Evolutionary conservation across 2,113 vertebrate species (phyloP), one percentile per base, ranked within the genome.

Genomic region (Zapornia atra): DNA sequence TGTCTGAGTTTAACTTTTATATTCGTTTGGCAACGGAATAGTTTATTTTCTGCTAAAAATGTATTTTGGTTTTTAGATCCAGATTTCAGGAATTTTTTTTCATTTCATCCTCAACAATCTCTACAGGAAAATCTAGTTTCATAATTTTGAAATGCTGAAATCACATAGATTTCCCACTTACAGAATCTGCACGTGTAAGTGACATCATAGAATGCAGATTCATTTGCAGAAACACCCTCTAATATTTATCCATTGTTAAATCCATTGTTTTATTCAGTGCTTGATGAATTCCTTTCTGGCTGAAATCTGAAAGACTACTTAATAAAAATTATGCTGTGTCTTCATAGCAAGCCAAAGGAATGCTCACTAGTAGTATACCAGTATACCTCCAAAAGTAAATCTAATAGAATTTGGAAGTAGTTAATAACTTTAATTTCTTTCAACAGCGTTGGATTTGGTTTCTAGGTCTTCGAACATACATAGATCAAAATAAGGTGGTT

Each of bases 401-500:
- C 44, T 46, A 44, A 42, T 34, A 59, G 40, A 86, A 13, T 90
- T 92, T 94, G 48, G 76, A 86, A 26, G 22, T 57, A 66, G 66
- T 82, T 91, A 90, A 96, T 95, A 94, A 89, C 91, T 86, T 94
- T 84, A 38, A 31, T 63, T 87, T 94, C 51, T 88, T 94, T 82
- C 50, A 29, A 51, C 59, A 92, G 18, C 21, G 70, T 36, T 54
- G 56, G 59, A 83, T 95, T 97, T 92, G 16, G 54, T 92, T 96
- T 82, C 10, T 10, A 70, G 80, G 61, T 65, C 44, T 96, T 94
- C 76, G 82, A 95, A 68, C 29, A 36, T 33, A 65, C 29, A 36
- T 33, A 59, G 53, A 95, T 97, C 88, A 97, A 90, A 97, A 94
- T 93, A 90, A 93, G 38, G 29, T 76, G 56, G 19, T 86, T 97